phyloP scores from a whole-genome alignment of 2,113 vertebrate species.

The Apistogramma diplotaenia region DNA sequence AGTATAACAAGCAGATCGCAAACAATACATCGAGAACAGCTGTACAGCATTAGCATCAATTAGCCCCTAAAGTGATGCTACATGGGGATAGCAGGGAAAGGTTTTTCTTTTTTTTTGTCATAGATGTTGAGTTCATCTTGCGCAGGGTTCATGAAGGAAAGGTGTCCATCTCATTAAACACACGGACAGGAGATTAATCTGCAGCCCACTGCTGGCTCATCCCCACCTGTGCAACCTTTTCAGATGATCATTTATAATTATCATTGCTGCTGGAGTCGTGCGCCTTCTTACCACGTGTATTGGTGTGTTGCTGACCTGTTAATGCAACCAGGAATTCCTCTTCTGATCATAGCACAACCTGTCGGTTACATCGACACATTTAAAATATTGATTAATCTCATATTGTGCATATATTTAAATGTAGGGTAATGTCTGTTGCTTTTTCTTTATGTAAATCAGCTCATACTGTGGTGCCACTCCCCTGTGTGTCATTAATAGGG shows the following conservation, averaged over 20 bases:
- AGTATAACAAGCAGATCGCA: constrained; percentile 3
- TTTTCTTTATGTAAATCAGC: constrained; percentile 2
- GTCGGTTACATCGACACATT: constrained; percentile 11
- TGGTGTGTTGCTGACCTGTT: constrained; percentile 38
- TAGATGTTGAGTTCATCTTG: neutral
- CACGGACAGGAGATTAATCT: neutral
- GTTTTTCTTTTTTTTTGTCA: neutral
- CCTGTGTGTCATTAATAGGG: constrained; percentile 46
- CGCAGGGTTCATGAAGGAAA: constrained; percentile 1
- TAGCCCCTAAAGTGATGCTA: neutral
- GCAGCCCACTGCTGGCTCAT: neutral
- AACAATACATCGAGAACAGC: neutral
- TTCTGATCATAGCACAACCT: constrained; percentile 45
- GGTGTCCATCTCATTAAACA: constrained; percentile 11
- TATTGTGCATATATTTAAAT: neutral
- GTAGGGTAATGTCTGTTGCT: neutral
- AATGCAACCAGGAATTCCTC: constrained; percentile 50
- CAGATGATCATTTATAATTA: constrained; percentile 49
- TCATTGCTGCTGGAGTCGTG: constrained; percentile 21
- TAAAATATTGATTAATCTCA: constrained; percentile 22
- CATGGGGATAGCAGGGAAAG: neutral
- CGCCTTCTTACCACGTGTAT: constrained; percentile 20
- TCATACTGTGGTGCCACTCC: neutral
- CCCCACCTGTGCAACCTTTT: constrained; percentile 44
- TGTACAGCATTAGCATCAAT: constrained; percentile 23